Base-by-base conservation (phyloP, 2,113 vertebrate genomes). In the Hydropotes inermis region DNA sequence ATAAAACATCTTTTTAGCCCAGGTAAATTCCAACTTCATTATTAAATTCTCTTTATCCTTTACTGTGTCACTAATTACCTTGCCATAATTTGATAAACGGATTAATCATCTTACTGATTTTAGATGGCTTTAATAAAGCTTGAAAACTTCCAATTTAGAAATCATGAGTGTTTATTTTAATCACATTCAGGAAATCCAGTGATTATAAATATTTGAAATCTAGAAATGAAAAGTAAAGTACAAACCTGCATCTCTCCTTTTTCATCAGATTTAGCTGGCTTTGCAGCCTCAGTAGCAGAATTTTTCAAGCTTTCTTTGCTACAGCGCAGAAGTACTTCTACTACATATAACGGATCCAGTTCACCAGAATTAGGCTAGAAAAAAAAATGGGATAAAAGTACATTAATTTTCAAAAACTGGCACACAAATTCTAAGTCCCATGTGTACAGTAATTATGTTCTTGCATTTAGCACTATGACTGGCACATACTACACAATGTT, bases 211-310 rank as follows among this genome's bases (percentile, higher is more conserved):
- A 92, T 27, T 28, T 91, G 43, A 96, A 74, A 74, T 87, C 4
- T 82, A 45, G 94, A 50, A 67, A 86, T 25, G 79, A 96, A 67
- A 5, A 60, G 1, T 43, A 7, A 82, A 23, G 10, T 78, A 97
- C 98, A 98, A 95, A 99, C 99, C 99, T 99, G 99, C 99, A 99
- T 99, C 98, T 99, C 99, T 91, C 99, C 99, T 89, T 99, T 99
- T 95, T 99, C 99, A 52, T 99, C 99, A 9, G 99, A 98, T 83
- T 97, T 98, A 23, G 99, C 99, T 55, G 99, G 99, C 93, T 99
- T 99, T 23, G 99, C 99, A 12, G 99, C 98, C 84, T 99, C 99
- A 0, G 99, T 99, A 6, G 99, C 99, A 30, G 99, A 98, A 61
- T 99, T 99, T 97, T 99, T 99, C 58, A 99, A 96, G 57, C 99